Conservation (phyloP, 2,113 vertebrate genomes). For the Daphoenositta chrysoptera region DNA sequence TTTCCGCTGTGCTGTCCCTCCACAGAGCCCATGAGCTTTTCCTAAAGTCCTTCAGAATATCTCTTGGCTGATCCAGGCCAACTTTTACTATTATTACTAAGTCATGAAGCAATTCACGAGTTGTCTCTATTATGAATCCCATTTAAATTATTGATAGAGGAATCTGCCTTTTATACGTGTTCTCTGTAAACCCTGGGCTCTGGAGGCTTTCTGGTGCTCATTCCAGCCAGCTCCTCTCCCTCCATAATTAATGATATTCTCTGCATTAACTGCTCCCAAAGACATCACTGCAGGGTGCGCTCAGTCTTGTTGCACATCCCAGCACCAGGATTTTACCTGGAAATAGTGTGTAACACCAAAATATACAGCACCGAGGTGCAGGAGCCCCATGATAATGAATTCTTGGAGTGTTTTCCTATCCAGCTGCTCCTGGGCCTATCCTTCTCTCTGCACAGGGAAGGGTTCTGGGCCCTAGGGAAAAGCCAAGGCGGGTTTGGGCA, state of each 20-base stretch:
- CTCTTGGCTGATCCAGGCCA: neutral
- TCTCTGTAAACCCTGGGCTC: neutral
- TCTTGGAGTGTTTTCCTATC: neutral
- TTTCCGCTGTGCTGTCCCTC: neutral
- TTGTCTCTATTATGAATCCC: slow-evolving; percentile 4
- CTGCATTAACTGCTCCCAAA: neutral
- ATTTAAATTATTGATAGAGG: slow-evolving; percentile 36
- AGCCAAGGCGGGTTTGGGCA: neutral
- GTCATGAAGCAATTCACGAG: slow-evolving; percentile 1
- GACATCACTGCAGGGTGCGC: neutral
- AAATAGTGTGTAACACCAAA: neutral
- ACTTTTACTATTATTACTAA: neutral
- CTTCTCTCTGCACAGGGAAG: neutral
- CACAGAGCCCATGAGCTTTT: neutral
- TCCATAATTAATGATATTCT: neutral
- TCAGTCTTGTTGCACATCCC: neutral
- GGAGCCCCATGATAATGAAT: neutral
- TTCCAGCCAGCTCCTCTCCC: neutral
- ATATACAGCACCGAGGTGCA: neutral
- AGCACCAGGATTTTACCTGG: neutral
- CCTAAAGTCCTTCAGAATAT: neutral
- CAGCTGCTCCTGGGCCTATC: neutral
- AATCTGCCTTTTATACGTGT: neutral
- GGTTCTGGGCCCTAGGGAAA: neutral
- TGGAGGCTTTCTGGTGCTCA: neutral